phyloP scores from a whole-genome alignment of 2,113 vertebrate genomes.

The Neofelis nebulosa region DNA sequence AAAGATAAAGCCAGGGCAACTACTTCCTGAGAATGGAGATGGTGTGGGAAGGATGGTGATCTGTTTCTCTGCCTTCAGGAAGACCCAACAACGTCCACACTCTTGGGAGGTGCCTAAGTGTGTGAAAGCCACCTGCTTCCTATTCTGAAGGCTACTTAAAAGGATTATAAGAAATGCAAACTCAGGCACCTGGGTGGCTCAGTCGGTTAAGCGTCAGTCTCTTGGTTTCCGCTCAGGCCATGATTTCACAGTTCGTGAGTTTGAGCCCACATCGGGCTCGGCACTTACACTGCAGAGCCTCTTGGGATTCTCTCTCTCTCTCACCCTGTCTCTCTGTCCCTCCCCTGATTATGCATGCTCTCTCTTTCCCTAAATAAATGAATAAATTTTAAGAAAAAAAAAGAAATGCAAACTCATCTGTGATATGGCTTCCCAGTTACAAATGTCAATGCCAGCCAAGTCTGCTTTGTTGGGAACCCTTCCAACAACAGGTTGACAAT shows the following conservation, averaged over 20 bases:
- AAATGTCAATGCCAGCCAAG: constrained; percentile 66
- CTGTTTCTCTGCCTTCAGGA: not conserved
- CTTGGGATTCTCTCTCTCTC: too few species aligned
- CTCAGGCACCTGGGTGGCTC: not conserved
- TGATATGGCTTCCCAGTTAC: constrained; percentile 55
- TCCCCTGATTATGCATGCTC: too few species aligned
- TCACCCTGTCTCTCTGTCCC: too few species aligned
- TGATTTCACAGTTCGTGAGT: too few species aligned
- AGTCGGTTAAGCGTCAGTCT: too few species aligned
- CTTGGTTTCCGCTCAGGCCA: too few species aligned
- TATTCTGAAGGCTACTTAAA: constrained; percentile 25
- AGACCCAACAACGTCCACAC: not conserved
- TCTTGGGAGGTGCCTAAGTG: accelerated
- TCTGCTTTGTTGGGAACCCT: constrained; percentile 56
- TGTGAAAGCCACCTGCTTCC: not conserved
- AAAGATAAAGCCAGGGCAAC: not conserved
- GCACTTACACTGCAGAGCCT: too few species aligned
- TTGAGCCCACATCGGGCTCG: too few species aligned
- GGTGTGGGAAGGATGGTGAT: accelerated
- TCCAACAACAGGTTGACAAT: constrained; percentile 63
- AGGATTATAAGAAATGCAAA: not conserved
- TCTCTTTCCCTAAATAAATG: too few species aligned
- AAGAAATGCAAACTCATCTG: not conserved
- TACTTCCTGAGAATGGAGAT: not conserved
- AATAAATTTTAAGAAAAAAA: too few species aligned